Percentiles rank a stretch among this genome's conserved stretches.
Evolutionary conservation across 2,888 invertebrate species (phyloP).

Genomic region (Protonemura montana): DNA sequence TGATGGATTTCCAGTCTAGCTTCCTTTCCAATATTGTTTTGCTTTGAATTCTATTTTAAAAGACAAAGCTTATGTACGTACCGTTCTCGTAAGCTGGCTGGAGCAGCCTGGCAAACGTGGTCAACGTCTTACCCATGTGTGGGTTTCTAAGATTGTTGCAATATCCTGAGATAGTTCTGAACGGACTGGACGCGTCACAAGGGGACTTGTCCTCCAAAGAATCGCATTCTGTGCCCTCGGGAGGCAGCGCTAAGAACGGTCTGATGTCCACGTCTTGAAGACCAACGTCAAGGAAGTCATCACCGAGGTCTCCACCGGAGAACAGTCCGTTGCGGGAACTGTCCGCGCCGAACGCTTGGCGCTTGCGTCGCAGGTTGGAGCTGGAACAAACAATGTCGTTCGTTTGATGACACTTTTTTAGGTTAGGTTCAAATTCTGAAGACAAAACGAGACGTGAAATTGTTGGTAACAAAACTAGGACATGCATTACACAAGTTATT

Average conservation of each 20-base stretch:
- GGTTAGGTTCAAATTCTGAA: too few species aligned
- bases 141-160: conserved; percentile 90
- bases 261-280: conserved; percentile 81
- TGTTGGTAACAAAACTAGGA: too few species aligned
- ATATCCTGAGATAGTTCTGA: conserved; percentile 78
- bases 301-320: conserved; percentile 56
- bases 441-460: too few species aligned
- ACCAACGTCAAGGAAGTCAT: conserved; percentile 74
- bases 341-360: conserved; percentile 77
- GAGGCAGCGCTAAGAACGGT: conserved; percentile 70
- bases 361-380: conserved; percentile 65
- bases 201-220: conserved; percentile 75
- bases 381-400: too few species aligned
- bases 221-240: conserved; percentile 69
- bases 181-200: conserved; percentile 70
- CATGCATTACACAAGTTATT: too few species aligned
- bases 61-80: conserved; percentile 57
- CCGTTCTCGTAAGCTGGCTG: conserved; percentile 90
- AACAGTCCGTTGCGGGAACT: conserved; percentile 62
- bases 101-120: conserved; percentile 83
- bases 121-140: conserved; percentile 81
- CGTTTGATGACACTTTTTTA: too few species aligned
- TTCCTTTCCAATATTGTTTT: too few species aligned
- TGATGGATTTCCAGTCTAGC: too few species aligned
- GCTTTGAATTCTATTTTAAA: too few species aligned